phyloP scores from a whole-genome alignment of 2,888 invertebrate genomes.

The Drosophila gaucha region DNA sequence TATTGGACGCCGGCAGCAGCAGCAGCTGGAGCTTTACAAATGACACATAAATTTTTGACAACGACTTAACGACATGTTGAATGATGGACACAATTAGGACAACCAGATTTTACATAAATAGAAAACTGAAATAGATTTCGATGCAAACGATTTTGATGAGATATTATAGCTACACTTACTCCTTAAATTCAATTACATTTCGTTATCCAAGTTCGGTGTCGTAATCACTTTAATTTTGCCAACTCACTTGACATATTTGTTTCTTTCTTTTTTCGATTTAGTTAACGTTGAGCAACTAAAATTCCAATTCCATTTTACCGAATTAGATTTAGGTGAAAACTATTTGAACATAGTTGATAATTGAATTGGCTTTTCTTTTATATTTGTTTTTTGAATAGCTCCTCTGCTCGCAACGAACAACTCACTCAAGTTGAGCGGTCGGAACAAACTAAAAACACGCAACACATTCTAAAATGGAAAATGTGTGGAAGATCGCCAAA shows the following conservation, averaged over 20 bases:
- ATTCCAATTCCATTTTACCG: conserved; percentile 77
- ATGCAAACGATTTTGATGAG: background rate
- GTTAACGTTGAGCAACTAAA: conserved; percentile 56
- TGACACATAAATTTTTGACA: conserved; percentile 62
- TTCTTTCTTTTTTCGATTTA: conserved; percentile 38
- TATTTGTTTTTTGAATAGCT: conserved; percentile 25
- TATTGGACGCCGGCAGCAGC: conserved; percentile 30
- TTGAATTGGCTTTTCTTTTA: conserved; percentile 29
- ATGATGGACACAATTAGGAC: conserved; percentile 66
- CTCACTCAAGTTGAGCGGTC: conserved; percentile 78
- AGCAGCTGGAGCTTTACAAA: conserved; percentile 62
- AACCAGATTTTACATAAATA: conserved; percentile 18
- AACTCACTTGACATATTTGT: conserved; percentile 25
- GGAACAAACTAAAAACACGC: conserved; percentile 67
- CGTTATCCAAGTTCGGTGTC: conserved; percentile 49
- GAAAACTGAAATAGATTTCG: background rate
- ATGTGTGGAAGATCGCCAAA: conserved; percentile 67
- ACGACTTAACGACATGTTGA: conserved; percentile 58
- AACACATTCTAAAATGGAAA: conserved; percentile 71
- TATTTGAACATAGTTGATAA: conserved; percentile 47
- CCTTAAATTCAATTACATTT: conserved; percentile 22
- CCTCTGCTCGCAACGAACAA: conserved; percentile 63
- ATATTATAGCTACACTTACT: conserved; percentile 34
- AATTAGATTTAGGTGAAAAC: conserved; percentile 76
- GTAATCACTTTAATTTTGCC: conserved; percentile 52